Percentiles rank a stretch among this genome's conserved stretches.
Conservation (phyloP, 2,888 invertebrate genomes). For the Nephrotoma guestfalica region DNA sequence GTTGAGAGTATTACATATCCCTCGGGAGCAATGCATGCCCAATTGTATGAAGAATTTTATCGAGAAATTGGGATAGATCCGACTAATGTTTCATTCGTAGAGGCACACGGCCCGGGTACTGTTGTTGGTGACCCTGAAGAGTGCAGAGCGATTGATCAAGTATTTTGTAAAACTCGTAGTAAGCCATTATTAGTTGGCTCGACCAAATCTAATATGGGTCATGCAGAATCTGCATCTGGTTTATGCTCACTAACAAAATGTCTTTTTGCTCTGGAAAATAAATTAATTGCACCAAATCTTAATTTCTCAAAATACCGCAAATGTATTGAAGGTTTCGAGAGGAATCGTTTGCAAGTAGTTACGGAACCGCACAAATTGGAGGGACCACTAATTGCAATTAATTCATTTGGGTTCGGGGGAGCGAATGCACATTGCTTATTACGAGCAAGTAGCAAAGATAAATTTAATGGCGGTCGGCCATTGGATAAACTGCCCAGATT, state of each 20-base stretch:
- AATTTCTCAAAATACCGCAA: conserved; percentile 52
- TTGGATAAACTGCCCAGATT: conserved; percentile 55
- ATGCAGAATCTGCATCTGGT: conserved; percentile 76
- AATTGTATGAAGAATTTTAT: conserved; percentile 47
- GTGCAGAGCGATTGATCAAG: conserved; percentile 62
- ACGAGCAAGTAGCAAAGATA: conserved; percentile 20
- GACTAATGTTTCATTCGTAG: conserved; percentile 55
- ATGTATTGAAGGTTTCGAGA: conserved; percentile 44
- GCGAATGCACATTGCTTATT: conserved; percentile 47
- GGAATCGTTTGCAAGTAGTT: conserved; percentile 55
- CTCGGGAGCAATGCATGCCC: conserved; percentile 45
- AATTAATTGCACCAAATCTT: conserved; percentile 71
- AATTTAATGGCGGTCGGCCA: conserved; percentile 41
- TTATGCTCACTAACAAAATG: conserved; percentile 72
- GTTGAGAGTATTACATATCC: conserved; percentile 55
- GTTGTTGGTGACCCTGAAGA: conserved; percentile 87
- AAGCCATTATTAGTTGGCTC: conserved; percentile 75
- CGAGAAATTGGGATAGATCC: conserved; percentile 57
- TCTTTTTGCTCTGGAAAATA: conserved; percentile 65
- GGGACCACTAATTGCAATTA: conserved; percentile 66
- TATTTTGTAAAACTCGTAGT: conserved; percentile 57
- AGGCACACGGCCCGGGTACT: conserved; percentile 77
- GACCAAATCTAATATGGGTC: conserved; percentile 88
- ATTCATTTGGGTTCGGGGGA: conserved; percentile 91
- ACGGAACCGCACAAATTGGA: conserved; percentile 53